Conservation (phyloP, 2,113 vertebrate species). For the Otocyon megalotis region DNA sequence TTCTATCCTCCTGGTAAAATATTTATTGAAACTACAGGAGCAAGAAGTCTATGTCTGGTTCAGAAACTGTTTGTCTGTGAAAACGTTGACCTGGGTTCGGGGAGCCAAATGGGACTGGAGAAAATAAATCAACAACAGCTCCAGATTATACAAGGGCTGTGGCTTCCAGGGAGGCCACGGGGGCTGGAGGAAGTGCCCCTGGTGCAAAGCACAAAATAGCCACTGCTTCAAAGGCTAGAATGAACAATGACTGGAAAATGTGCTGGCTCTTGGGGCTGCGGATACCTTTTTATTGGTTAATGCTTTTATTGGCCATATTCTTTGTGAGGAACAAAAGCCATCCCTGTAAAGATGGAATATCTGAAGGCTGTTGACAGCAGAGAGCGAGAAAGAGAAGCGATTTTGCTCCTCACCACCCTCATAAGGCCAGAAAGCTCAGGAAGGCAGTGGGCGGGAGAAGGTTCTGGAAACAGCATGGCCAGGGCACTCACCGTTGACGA, state of each 20-base stretch:
- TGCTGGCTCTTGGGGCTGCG: slow-evolving; percentile 12
- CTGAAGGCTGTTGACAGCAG: slow-evolving; percentile 22
- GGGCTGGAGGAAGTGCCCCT: not conserved
- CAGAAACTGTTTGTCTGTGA: slow-evolving; percentile 57
- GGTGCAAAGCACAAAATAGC: not conserved
- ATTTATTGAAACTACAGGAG: slow-evolving; percentile 59
- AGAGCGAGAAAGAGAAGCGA: slow-evolving; percentile 40
- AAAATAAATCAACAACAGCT: not conserved
- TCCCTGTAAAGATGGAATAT: not conserved
- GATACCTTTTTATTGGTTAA: not conserved
- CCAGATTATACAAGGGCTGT: not conserved
- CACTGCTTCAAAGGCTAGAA: not conserved
- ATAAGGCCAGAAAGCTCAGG: not conserved
- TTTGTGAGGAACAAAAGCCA: slow-evolving; percentile 24
- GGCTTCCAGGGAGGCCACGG: slow-evolving; percentile 22
- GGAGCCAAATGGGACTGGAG: not conserved
- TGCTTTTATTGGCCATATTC: not conserved
- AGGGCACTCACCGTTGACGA: slow-evolving; percentile 92
- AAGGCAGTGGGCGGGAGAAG: not conserved
- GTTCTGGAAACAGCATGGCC: not conserved
- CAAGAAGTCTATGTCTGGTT: slow-evolving; percentile 49
- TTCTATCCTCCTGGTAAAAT: slow-evolving; percentile 72
- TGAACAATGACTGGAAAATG: not conserved
- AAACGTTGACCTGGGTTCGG: slow-evolving; percentile 53
- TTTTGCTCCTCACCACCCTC: not conserved